Conservation (phyloP, 1,140 invertebrate species). For the Apis cerana region DNA sequence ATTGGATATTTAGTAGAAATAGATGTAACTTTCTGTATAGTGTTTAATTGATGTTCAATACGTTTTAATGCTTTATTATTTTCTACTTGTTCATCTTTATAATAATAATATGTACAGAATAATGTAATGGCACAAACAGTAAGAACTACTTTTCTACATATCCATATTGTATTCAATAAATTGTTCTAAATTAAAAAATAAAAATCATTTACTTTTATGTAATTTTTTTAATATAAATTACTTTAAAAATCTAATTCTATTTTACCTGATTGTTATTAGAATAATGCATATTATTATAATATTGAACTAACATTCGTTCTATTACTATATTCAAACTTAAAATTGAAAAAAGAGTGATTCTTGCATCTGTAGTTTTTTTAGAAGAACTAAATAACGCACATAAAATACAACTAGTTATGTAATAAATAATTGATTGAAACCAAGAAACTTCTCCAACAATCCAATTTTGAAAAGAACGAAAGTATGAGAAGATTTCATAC, state of each 20-base stretch:
- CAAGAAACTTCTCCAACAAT: conserved; percentile 83
- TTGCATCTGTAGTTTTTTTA: conserved; percentile 78
- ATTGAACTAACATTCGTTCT: conserved; percentile 75
- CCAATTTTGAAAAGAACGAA: conserved; percentile 82
- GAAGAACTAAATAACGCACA: conserved; percentile 82
- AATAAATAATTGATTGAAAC: conserved; percentile 84
- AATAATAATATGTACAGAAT: conserved; percentile 69
- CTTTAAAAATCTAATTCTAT: background rate
- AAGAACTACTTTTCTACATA: conserved; percentile 69
- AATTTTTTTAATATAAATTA: too few relatives aligned
- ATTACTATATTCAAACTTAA: conserved; percentile 77
- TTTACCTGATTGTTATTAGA: conserved; percentile 66
- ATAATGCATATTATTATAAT: conserved; percentile 62
- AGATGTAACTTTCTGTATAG: conserved; percentile 55
- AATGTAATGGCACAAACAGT: conserved; percentile 65
- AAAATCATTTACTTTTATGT: background rate
- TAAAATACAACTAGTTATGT: conserved; percentile 79
- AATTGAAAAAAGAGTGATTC: conserved; percentile 82
- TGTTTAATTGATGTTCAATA: conserved; percentile 70
- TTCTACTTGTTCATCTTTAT: conserved; percentile 69
- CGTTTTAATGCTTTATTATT: conserved; percentile 68
- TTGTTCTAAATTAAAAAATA: conserved; percentile 49
- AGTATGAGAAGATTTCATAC: conserved; percentile 83
- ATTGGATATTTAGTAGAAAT: conserved; percentile 44
- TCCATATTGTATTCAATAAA: conserved; percentile 68